Evolutionary conservation across 2,797 vertebrate genomes (phyloP).

Genomic region (Poeciliopsis infans): DNA sequence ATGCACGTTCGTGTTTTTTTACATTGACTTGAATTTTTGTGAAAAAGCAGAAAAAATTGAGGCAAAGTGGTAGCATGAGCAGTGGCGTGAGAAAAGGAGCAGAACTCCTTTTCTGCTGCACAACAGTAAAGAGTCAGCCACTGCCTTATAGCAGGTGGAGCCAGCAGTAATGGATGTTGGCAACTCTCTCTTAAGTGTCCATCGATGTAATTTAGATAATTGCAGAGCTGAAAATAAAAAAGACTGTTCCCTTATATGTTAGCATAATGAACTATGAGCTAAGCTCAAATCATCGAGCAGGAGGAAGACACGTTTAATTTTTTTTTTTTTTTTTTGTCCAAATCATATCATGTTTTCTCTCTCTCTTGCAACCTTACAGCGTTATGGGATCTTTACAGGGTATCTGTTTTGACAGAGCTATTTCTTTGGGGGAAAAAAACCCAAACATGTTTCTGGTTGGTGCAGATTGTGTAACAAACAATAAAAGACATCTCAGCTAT

Average conservation of each 20-base stretch:
- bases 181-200: neutral
- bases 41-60: neutral
- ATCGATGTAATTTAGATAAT: constrained; percentile 6
- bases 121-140: neutral
- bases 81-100: constrained; percentile 1
- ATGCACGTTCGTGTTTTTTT: neutral
- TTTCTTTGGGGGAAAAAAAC: neutral
- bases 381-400: neutral
- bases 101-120: no score
- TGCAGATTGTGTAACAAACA: neutral
- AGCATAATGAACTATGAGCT: constrained; percentile 4
- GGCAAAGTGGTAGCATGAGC: constrained; percentile 5
- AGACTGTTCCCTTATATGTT: neutral
- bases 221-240: neutral
- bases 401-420: constrained; percentile 7
- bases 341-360: neutral
- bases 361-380: neutral
- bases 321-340: neutral
- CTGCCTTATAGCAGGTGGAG: neutral
- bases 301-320: constrained; percentile 11
- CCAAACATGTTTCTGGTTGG: constrained; percentile 1
- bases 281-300: neutral
- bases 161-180: neutral
- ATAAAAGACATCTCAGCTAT: neutral
- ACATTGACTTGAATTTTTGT: neutral